Evolutionary conservation across 2,113 vertebrate species (phyloP), one percentile per base, ranked within the genome.

Genomic region (Hippocampus guttulatus): DNA sequence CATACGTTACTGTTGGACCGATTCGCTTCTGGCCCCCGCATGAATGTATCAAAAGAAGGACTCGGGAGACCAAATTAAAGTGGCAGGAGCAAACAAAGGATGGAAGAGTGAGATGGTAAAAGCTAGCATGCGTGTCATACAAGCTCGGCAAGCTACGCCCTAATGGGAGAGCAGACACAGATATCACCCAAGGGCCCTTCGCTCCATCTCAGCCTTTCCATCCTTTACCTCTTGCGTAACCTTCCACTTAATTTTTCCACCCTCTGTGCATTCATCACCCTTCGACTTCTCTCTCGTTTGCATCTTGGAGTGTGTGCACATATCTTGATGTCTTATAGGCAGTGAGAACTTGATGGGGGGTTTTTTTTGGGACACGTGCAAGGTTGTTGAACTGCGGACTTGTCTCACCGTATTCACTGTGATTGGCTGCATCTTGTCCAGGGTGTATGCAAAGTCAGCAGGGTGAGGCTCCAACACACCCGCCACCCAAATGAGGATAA

Each of bases 161-260:
- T 88, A 87, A 89, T 85, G 81, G 84, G 85, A 21, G 74, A 68
- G 75, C 74, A 71, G 82, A 84, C 74, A 79, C 73, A 78, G 82
- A 85, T 82, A 82, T 72, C 70, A 79, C 88, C 83, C 75, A 49
- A 72, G 81, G 88, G 83, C 80, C 74, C 76, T 52, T 70, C 38
- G 5, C 73, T 77, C 74, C 5, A 23, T 73, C 71, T 65, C 69
- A 64, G 51, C 43, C 60, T 78, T 66, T 81, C 65, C 75, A 79
- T 61, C 38, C 68, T 75, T 79, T 75, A 77, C 81, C 75, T 81
- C 77, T 71, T 75, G 62, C 75, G 49, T 71, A 76, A 77, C 71
- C 65, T 65, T 66, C 43, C 61, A 45, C 64, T 68, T 38, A 5
- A 38, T 45, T 74, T 76, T 62, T 70, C 69, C 27, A 45, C 69